Evolutionary conservation across 2,888 invertebrate genomes (phyloP), one percentile per base, ranked within the genome.

Genomic region (Lottia gigantea): DNA sequence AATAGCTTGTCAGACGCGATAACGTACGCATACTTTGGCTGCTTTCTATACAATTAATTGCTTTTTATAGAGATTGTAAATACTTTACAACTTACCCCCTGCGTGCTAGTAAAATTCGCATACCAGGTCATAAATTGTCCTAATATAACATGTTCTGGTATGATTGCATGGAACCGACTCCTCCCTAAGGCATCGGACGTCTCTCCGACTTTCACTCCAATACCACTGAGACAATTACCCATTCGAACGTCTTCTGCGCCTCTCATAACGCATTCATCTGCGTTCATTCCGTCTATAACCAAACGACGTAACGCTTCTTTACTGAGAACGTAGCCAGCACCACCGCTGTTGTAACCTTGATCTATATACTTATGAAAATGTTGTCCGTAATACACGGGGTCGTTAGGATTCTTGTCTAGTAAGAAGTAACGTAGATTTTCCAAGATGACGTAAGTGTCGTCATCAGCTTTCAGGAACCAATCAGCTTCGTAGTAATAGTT

Each of bases 391-490:
- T 95, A 98, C 16, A 97, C 90, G 0, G 97, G 94, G 1, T 93
- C 92, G 16, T 71, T 66, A 3, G 76, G 71, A 61, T 78, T 71
- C 83, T 95, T 92, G 0, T 93, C 92, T 23, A 93, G 92, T 26
- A 98, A 88, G 63, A 84, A 79, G 67, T 79, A 78, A 12, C 82
- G 77, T 62, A 99, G 90, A 89, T 99, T 99, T 89, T 99, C 98
- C 64, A 99, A 92, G 61, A 99, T 92, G 62, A 98, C 95, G 88
- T 96, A 98, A 91, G 98, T 98, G 85, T 98, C 98, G 88, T 98
- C 98, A 83, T 98, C 98, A n/a, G 98, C 98, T 89, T 98, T 98
- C 83, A 97, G 90, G 88, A 98, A 98, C 97, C 97, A 98, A 89
- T 98, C 97, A 2, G 94, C 95, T 70, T 96, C 92, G 80, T 96